A percentile compares a stretch with the other conserved stretches of the same genome.
Evolutionary conservation across 2,797 vertebrate species (phyloP).

Genomic region (Muraenolepis orangiensis): DNA sequence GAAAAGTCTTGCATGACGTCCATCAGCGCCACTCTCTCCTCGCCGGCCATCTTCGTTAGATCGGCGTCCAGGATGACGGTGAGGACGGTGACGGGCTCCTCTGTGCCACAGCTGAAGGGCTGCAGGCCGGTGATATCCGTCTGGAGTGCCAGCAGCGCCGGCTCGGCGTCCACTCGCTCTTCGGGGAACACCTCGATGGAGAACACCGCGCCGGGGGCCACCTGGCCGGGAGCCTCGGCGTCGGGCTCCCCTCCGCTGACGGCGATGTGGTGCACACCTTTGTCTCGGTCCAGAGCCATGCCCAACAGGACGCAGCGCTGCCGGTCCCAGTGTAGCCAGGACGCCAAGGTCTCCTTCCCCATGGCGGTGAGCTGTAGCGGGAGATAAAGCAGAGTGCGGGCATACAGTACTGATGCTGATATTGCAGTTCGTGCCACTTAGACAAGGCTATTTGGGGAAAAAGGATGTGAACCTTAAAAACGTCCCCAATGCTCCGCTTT

Average conservation of each 20-base stretch:
- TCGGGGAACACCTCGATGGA: slow-evolving; percentile 90
- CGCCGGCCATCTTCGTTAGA: slow-evolving; percentile 90
- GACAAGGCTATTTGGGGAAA: background rate
- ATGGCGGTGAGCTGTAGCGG: slow-evolving; percentile 82
- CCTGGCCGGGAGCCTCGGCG: slow-evolving; percentile 73
- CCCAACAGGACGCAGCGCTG: slow-evolving; percentile 80
- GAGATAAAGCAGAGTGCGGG: slow-evolving; percentile 22
- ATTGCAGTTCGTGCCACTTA: background rate
- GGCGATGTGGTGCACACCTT: slow-evolving; percentile 88
- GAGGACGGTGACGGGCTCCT: slow-evolving; percentile 87
- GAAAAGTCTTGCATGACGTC: slow-evolving; percentile 85
- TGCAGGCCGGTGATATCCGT: slow-evolving; percentile 67
- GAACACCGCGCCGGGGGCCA: slow-evolving; percentile 80
- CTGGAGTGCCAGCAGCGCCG: slow-evolving; percentile 73
- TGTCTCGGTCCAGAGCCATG: slow-evolving; percentile 87
- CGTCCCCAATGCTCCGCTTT: background rate
- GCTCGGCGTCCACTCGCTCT: slow-evolving; percentile 84
- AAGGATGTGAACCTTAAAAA: background rate
- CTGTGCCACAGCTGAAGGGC: slow-evolving; percentile 79
- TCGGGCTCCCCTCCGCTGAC: slow-evolving; percentile 70
- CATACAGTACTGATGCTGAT: slow-evolving; percentile 15
- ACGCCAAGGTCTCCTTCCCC: slow-evolving; percentile 84
- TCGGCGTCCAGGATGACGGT: slow-evolving; percentile 94
- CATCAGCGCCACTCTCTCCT: slow-evolving; percentile 84
- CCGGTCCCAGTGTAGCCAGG: slow-evolving; percentile 86